Evolutionary conservation across 2,888 invertebrate species (phyloP), one percentile per base, ranked within the genome.

Genomic region (Hypolimnas misippus): DNA sequence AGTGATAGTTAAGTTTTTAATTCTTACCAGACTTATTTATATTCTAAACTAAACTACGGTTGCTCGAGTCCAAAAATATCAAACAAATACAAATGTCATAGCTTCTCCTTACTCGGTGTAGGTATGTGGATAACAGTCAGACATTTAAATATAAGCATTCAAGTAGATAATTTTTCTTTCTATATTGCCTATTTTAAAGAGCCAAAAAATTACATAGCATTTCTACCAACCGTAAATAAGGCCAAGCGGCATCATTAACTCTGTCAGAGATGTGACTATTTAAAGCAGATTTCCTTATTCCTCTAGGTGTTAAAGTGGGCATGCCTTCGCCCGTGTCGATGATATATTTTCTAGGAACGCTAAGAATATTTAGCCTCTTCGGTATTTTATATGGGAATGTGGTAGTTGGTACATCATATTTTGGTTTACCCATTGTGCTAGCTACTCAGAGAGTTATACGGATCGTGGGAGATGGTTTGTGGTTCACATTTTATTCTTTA

Each of bases 201-300:
- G n/a, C n/a, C n/a, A n/a, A n/a, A n/a, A n/a, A n/a, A n/a, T n/a
- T n/a, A n/a, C n/a, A n/a, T n/a, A n/a, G n/a, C 7, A 46, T 46
- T 12, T 49, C 14, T 51, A 57, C 80, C 77, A 71, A 91, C 90
- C 89, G 79, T 56, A 84, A 59, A 63, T 81, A 87, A 3, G 91
- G 91, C 83, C 81, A 89, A 1, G 89, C 77, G 1, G 77, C 85
- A 38, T 91, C 91, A 35, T 76, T 75, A 0, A 89, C 78, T 66
- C 87, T 76, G 35, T 89, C 88, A 3, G 73, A 64, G 1, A 76
- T 50, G 0, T 73, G 74, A 0, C 76, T 76, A 6, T 68, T 73
- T 1, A 90, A 12, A 0, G 90, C 90, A 0, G 89, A 89, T 46
- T 74, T 72, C 17, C 90, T 69, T 2, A 84, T 76, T 0, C 90